Percentiles rank a stretch among this genome's conserved stretches.
These are phyloP conservation scores for Plebejus anna DNA, from an alignment of 2,888 invertebrate genomes.

Conservation along the genomic window DNA sequence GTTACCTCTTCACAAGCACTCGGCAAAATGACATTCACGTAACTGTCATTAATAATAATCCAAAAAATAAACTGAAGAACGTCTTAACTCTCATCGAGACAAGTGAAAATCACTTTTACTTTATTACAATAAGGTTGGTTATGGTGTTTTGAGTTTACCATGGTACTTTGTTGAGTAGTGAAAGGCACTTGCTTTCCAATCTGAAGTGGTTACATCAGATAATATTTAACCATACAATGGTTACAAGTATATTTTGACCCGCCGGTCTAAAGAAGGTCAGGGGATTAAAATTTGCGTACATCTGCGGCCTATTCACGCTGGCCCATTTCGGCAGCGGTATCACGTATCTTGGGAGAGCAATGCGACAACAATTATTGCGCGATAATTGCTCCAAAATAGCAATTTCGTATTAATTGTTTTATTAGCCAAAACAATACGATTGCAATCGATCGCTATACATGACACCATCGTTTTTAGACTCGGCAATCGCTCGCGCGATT, in stretches of 20 bases:
- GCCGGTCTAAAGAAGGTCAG: constrained; percentile 24
- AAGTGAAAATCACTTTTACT: neutral
- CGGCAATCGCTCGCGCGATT: no score
- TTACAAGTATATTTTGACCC: constrained; percentile 2
- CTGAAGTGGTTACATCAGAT: constrained; percentile 36
- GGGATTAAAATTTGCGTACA: neutral
- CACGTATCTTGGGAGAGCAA: no score
- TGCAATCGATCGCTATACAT: no score
- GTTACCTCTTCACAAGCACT: neutral
- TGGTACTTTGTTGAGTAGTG: constrained; percentile 3
- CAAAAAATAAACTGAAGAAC: neutral
- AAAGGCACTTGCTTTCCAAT: constrained; percentile 36
- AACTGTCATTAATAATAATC: constrained; percentile 16
- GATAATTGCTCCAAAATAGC: no score
- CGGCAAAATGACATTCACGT: constrained; percentile 12
- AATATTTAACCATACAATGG: constrained; percentile 20
- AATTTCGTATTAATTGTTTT: no score
- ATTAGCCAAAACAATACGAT: no score
- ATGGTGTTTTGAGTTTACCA: neutral
- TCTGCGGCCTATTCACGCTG: neutral
- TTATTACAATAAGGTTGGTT: neutral
- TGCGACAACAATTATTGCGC: no score
- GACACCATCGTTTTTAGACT: no score
- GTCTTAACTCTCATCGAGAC: neutral
- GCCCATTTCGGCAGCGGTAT: no score